Evolutionary conservation across 53 echinoderm and acorn worm species (phyloP).

Genomic region (Pentamera pediparva): DNA sequence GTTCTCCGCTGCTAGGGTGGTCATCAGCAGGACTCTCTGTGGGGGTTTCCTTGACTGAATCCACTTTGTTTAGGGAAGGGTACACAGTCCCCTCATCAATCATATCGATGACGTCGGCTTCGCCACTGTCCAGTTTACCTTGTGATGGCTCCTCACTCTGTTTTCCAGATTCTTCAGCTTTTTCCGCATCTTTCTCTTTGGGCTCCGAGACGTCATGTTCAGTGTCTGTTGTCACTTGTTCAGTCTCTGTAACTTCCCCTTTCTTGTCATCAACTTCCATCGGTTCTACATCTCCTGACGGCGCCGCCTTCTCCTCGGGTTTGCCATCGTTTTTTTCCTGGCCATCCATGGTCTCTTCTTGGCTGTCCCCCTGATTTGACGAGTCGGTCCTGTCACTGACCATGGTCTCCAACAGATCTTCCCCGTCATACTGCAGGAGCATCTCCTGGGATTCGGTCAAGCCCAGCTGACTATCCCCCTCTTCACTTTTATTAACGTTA

Average conservation of each 20-base stretch:
- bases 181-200: background rate
- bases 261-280: slow-evolving; percentile 17
- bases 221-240: background rate
- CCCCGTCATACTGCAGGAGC: slow-evolving; percentile 26
- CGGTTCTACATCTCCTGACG: background rate
- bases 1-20: background rate
- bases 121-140: background rate
- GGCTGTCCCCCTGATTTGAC: background rate
- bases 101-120: slow-evolving; percentile 28
- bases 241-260: background rate
- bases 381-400: slow-evolving; percentile 5
- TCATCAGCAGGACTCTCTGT: slow-evolving; percentile 21
- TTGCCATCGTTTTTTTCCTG: background rate
- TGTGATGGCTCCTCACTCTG: background rate
- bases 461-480: background rate
- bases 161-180: background rate
- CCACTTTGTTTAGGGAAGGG: slow-evolving; percentile 11
- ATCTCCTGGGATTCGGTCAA: slow-evolving; percentile 18
- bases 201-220: background rate
- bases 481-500: background rate
- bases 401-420: slow-evolving; percentile 23
- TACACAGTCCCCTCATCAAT: slow-evolving; percentile 30
- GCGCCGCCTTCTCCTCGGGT: background rate
- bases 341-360: background rate
- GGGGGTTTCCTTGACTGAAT: slow-evolving; percentile 10